phyloP scores from a whole-genome alignment of 2,113 vertebrate species.

The Eleginops maclovinus region DNA sequence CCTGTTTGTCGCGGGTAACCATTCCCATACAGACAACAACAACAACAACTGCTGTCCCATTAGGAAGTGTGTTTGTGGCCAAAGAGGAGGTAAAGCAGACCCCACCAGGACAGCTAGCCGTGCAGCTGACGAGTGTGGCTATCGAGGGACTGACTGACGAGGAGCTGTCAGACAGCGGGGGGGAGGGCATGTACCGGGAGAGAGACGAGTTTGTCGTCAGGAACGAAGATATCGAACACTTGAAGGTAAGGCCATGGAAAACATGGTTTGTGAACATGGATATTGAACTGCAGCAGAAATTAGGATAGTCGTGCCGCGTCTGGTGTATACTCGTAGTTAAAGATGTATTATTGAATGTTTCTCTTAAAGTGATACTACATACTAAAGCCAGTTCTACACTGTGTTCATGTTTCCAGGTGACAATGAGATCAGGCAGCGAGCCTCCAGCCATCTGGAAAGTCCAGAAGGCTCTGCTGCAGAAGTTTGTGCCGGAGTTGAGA shows the following conservation, averaged over 20 bases:
- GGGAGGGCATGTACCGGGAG: conserved; percentile 97
- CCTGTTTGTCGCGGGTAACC: conserved; percentile 70
- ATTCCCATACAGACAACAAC: conserved; percentile 72
- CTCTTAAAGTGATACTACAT: background rate
- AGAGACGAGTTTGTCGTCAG: conserved; percentile 98
- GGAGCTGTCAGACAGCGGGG: conserved; percentile 93
- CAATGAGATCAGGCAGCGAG: conserved; percentile 91
- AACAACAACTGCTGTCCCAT: conserved; percentile 46
- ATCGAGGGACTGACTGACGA: conserved; percentile 96
- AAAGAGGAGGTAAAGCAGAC: conserved; percentile 78
- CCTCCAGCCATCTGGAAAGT: conserved; percentile 99
- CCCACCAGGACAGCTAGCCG: conserved; percentile 85
- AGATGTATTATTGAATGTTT: background rate
- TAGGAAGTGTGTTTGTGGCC: conserved; percentile 13
- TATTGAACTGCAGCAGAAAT: too few species aligned
- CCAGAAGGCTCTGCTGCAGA: conserved; percentile 97
- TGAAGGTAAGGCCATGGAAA: conserved; percentile 86
- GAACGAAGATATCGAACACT: conserved; percentile 94
- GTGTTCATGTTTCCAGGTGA: conserved; percentile 81
- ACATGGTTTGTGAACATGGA: background rate
- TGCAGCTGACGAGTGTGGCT: conserved; percentile 86
- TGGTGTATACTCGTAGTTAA: background rate
- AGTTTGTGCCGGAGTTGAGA: conserved; percentile 97
- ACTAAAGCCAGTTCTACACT: conserved; percentile 10
- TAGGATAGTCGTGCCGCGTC: background rate